phyloP scores from a whole-genome alignment of 2,888 invertebrate species.

The Mimumesa dahlbomi region DNA sequence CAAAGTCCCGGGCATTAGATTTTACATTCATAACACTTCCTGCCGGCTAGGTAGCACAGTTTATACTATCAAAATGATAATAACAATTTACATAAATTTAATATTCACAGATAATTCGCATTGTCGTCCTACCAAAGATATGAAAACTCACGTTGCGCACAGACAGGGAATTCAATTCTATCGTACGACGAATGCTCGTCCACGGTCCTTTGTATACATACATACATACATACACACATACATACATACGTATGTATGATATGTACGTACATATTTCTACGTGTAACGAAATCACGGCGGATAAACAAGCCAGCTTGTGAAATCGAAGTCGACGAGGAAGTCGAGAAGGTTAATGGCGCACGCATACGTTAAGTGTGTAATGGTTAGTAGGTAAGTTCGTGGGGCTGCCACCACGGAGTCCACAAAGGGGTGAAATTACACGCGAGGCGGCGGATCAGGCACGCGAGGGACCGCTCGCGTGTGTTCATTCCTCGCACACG shows the following conservation, averaged over 20 bases:
- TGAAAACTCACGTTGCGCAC: too few relatives aligned
- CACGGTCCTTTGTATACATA: too few relatives aligned
- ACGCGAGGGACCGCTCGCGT: constrained; percentile 56
- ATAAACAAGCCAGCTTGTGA: constrained; percentile 45
- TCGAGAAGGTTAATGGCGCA: constrained; percentile 65
- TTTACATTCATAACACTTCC: not conserved
- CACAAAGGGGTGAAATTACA: constrained; percentile 65
- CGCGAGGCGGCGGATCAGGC: constrained; percentile 56
- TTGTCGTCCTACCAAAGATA: too few relatives aligned
- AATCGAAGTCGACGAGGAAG: constrained; percentile 59
- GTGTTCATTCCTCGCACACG: constrained; percentile 33
- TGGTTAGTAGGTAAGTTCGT: constrained; percentile 53
- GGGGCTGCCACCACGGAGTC: constrained; percentile 40
- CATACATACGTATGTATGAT: too few relatives aligned
- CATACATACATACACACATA: too few relatives aligned
- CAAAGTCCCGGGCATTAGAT: not conserved
- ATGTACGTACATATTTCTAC: too few relatives aligned
- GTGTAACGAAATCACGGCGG: constrained; percentile 28
- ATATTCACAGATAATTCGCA: too few relatives aligned
- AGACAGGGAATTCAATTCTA: too few relatives aligned
- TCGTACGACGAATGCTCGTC: too few relatives aligned
- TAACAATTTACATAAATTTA: too few relatives aligned
- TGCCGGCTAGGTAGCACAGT: not conserved
- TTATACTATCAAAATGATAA: too few relatives aligned
- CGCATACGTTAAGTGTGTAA: constrained; percentile 71